Conservation (phyloP, 2,888 invertebrate genomes). For the Synanthedon tipuliformis region DNA sequence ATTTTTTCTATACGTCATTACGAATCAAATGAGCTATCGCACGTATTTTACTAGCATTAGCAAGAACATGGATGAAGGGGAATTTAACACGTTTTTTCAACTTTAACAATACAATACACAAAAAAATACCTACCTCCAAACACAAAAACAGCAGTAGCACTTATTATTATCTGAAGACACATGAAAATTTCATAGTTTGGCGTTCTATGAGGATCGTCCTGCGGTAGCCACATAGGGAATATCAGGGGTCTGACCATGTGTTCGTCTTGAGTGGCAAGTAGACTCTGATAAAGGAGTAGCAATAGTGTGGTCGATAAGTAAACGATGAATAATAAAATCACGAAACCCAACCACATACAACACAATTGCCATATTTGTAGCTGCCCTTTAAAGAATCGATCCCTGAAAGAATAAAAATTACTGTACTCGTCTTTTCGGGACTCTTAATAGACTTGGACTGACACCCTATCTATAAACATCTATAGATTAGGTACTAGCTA, state of each 20-base stretch:
- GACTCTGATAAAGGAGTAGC: slow-evolving; percentile 24
- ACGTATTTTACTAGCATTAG: no score
- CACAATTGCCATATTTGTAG: slow-evolving; percentile 39
- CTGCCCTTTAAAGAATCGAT: slow-evolving; percentile 33
- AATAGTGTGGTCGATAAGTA: slow-evolving; percentile 21
- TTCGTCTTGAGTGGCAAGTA: slow-evolving; percentile 32
- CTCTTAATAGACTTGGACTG: neutral
- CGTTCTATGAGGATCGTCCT: slow-evolving; percentile 38
- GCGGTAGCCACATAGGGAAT: slow-evolving; percentile 43
- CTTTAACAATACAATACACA: no score
- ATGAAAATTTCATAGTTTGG: slow-evolving; percentile 46
- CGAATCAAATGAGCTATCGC: no score
- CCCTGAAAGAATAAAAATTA: slow-evolving; percentile 22
- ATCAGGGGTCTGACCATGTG: slow-evolving; percentile 30
- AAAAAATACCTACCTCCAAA: no score
- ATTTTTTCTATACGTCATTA: no score
- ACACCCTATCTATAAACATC: no score
- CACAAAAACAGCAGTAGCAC: no score
- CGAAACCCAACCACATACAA: slow-evolving; percentile 25
- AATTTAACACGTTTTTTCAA: no score
- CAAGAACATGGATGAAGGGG: no score
- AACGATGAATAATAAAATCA: slow-evolving; percentile 8
- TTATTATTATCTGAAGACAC: slow-evolving; percentile 12
- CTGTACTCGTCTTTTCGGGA: neutral
- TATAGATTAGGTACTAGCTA: no score